Evolutionary conservation across 2,888 invertebrate species (phyloP), one percentile per base, ranked within the genome.

Genomic region (Fragum whitleyi): DNA sequence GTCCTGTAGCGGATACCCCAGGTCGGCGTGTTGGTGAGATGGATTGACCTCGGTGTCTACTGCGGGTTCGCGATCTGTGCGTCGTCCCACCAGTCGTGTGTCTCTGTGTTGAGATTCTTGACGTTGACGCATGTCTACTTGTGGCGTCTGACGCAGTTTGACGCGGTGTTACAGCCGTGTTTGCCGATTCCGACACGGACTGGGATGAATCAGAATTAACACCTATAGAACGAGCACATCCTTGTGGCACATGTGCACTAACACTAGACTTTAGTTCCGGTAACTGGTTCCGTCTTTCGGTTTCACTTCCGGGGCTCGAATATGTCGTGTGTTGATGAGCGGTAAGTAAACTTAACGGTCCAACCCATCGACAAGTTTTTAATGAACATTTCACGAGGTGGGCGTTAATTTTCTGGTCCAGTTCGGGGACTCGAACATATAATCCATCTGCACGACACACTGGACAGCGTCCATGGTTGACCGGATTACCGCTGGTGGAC

Each of bases 401-500:
- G 14, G 87, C 80, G 36, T 84, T 85, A 19, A 92, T 89, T 51
- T 73, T 86, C 28, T 85, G 83, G 75, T 92, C 90, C 2, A 92
- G 76, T 11, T 87, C 90, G 23, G 85, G 76, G 77, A 89, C 86
- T 26, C 86, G 83, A 19, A 81, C 77, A 84, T 93, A 93, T 39
- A 85, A 67, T 11, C 91, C 87, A 6, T 87, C 89, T 32, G 74
- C 79, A 5, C 93, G 82, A 79, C 93, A 93, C n/a, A 93, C 91
- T 19, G 93, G 93, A 77, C 93, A 93, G 61, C 90, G 87, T 32
- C 90, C 83, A 68, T 92, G 90, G 81, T 93, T 93, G 26, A 88
- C 85, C 47, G 88, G 87, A 70, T 90, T 89, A n/a, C 90, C 92
- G 42, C 92, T 92, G 2, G 92, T 90, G 16, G 92, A 90, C 93